Evolutionary conservation across 1,140 invertebrate species (phyloP).

Genomic region (Phymastichus coffea): DNA sequence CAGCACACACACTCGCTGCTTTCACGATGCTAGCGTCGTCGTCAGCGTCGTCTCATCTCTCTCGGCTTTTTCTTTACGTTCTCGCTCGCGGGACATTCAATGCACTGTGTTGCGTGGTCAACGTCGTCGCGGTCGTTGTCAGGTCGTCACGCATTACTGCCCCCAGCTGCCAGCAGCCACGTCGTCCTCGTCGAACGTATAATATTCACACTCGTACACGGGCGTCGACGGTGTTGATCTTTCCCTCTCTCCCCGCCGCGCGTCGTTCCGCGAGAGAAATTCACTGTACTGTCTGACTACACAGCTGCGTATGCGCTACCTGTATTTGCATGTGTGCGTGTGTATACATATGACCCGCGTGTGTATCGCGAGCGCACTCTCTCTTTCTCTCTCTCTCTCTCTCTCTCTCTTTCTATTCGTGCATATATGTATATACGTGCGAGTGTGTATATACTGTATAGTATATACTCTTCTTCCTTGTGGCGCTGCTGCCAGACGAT

Average conservation of each 20-base stretch:
- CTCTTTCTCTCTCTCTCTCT: too few species aligned
- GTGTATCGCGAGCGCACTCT: too few species aligned
- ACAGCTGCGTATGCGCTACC: too few species aligned
- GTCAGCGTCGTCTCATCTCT: not conserved
- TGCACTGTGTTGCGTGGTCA: not conserved
- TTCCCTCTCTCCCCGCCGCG: not conserved
- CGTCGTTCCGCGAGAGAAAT: too few species aligned
- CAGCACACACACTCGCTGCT: not conserved
- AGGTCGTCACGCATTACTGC: too few species aligned
- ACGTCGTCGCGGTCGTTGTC: not conserved
- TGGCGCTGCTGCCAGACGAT: not conserved
- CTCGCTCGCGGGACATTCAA: too few species aligned
- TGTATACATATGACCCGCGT: too few species aligned
- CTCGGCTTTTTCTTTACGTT: too few species aligned
- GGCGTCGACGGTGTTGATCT: constrained; percentile 16
- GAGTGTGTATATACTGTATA: not conserved
- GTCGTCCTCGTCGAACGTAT: not conserved
- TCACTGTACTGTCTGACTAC: too few species aligned
- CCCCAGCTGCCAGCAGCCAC: not conserved
- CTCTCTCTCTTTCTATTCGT: too few species aligned
- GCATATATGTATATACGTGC: not conserved
- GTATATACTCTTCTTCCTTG: not conserved
- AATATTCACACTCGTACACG: not conserved
- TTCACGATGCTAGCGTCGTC: not conserved
- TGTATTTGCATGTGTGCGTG: too few species aligned